These are phyloP conservation scores for Cygnus buccinator DNA, from an alignment of 2,113 vertebrate genomes.

Conservation along the genomic window DNA sequence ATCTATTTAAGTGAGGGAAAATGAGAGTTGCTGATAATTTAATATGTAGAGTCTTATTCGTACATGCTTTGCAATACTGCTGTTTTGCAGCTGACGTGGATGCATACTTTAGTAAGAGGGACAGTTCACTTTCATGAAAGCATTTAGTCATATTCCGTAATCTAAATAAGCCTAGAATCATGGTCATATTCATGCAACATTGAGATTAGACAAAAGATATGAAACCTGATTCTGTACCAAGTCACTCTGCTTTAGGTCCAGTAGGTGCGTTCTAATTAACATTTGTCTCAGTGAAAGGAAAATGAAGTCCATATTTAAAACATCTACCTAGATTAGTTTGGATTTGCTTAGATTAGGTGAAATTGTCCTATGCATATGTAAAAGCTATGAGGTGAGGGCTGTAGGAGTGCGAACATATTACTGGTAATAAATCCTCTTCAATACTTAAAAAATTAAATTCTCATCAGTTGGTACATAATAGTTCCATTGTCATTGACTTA, in stretches of 20 bases:
- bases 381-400: not conserved
- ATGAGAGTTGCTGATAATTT: not conserved
- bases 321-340: conserved; percentile 48
- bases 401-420: not conserved
- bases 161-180: not conserved
- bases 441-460: conserved; percentile 45
- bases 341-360: conserved; percentile 50
- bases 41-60: not conserved
- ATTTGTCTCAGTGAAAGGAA: conserved; percentile 15
- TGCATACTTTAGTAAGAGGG: not conserved
- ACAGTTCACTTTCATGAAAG: not conserved
- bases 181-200: not conserved
- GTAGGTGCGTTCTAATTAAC: conserved; percentile 41
- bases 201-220: not conserved
- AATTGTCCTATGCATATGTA: conserved; percentile 47
- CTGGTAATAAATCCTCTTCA: conserved; percentile 49
- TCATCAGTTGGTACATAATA: conserved; percentile 36
- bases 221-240: not conserved
- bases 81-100: not conserved
- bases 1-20: not conserved
- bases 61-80: not conserved
- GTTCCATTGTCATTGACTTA: conserved; percentile 58
- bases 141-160: not conserved
- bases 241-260: not conserved
- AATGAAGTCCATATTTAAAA: conserved; percentile 13